These are phyloP conservation scores for Urechis unicinctus DNA, from an alignment of 2,888 invertebrate species.

Conservation along the genomic window DNA sequence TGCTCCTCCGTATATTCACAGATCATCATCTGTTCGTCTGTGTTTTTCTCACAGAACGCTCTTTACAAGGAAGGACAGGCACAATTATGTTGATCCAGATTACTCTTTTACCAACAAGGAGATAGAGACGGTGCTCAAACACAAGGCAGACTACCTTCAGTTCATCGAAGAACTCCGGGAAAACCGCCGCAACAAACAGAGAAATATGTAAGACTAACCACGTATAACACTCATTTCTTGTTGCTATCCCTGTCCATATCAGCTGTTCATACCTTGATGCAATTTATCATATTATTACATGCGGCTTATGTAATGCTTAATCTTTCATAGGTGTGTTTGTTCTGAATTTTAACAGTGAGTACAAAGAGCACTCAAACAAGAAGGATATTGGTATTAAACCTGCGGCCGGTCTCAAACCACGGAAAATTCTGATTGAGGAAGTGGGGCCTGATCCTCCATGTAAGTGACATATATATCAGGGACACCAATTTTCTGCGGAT, in stretches of 20 bases:
- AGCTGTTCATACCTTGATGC: no score
- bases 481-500: no score
- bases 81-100: conserved; percentile 48
- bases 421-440: conserved; percentile 35
- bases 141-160: conserved; percentile 36
- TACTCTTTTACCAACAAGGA: conserved; percentile 45
- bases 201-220: conserved; percentile 26
- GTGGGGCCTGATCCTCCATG: conserved; percentile 36
- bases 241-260: no score
- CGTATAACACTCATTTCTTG: not conserved
- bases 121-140: conserved; percentile 26
- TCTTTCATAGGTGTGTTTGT: no score
- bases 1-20: no score
- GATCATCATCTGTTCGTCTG: no score
- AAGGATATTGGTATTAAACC: conserved; percentile 45
- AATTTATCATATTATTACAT: no score
- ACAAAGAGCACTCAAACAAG: conserved; percentile 34
- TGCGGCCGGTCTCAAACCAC: conserved; percentile 42
- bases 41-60: no score
- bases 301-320: no score
- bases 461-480: conserved; percentile 20
- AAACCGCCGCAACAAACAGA: conserved; percentile 27
- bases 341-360: conserved; percentile 29
- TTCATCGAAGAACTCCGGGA: conserved; percentile 35
- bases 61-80: conserved; percentile 38